Evolutionary conservation across 2,797 vertebrate species (phyloP), one percentile per base, ranked within the genome.

Genomic region (Acomys russatus): DNA sequence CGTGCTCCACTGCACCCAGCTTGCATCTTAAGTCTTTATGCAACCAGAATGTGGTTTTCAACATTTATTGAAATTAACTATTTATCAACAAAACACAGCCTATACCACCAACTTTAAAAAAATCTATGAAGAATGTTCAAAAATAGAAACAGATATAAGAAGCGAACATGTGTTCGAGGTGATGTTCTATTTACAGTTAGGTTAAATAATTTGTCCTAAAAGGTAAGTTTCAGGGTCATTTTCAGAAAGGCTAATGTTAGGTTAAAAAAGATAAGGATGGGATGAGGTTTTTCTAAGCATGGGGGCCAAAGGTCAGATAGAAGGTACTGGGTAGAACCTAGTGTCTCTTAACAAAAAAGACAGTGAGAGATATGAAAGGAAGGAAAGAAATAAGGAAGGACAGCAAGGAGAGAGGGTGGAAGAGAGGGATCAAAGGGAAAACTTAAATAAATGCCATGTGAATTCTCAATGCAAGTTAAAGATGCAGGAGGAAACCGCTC

Each of bases 291-390:
- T 87, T 20, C 54, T 30, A 73, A 73, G 23, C 9, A 51, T 18
- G 4, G 35, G 35, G 23, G 56, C 59, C 51, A 28, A 73, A 3
- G 14, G 51, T 17, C 0, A 0, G 66, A 56, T 25, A 28, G 33
- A 87, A 56, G 9, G n/a, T 18, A 28, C 9, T 56, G 14, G 22
- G 8, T 12, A 87, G 66, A 35, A 49, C 33, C 12, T 71, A 25
- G 49, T 54, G 14, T 54, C n/a, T 56, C 51, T 71, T 70, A 71
- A 56, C 51, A 56, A 56, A 56, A 51, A 71, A 54, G 8, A 64
- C 10, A 64, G 10, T 10, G 23, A 64, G 23, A 64, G 49, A 17
- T 51, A 77, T 51, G 44, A 35, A 22, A 79, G 18, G 12, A 83
- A 44, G 23, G 35, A 44, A 18, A 3, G 1, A 84, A 25, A n/a